Evolutionary conservation across 2,797 vertebrate species (phyloP).

Genomic region (Morus bassanus): DNA sequence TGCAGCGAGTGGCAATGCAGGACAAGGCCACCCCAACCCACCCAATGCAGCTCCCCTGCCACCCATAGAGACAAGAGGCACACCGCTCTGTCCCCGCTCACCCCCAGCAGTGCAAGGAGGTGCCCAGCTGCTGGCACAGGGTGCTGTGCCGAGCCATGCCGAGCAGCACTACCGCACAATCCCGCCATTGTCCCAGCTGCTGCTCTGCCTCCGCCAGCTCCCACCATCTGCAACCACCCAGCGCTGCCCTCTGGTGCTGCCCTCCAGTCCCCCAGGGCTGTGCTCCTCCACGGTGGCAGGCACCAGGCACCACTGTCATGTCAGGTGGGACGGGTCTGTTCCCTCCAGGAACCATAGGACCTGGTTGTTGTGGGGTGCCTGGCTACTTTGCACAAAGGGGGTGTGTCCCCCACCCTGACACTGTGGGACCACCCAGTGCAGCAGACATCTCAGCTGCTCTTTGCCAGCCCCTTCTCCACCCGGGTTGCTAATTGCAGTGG

Average conservation of each 20-base stretch:
- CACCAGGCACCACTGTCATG: neutral
- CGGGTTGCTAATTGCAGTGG: conserved; percentile 5
- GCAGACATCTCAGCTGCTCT: neutral
- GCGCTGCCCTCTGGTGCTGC: neutral
- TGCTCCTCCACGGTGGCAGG: neutral
- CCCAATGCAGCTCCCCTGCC: accelerated
- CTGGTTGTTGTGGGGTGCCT: neutral
- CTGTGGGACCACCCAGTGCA: neutral
- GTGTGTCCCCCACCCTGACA: neutral
- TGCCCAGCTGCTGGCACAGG: neutral
- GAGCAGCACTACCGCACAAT: neutral
- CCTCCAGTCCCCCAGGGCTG: neutral
- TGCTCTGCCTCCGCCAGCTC: neutral
- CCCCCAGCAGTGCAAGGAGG: neutral
- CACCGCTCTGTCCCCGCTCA: neutral
- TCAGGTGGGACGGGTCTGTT: neutral
- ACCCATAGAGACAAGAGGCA: neutral
- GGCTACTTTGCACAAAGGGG: neutral
- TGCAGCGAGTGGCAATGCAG: accelerated
- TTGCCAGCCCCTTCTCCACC: neutral
- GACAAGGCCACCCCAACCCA: neutral
- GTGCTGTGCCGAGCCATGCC: neutral
- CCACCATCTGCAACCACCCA: neutral
- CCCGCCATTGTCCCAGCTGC: neutral
- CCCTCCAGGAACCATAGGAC: neutral